Conservation (phyloP, 2,113 vertebrate genomes). For the Syrmaticus mikado region DNA sequence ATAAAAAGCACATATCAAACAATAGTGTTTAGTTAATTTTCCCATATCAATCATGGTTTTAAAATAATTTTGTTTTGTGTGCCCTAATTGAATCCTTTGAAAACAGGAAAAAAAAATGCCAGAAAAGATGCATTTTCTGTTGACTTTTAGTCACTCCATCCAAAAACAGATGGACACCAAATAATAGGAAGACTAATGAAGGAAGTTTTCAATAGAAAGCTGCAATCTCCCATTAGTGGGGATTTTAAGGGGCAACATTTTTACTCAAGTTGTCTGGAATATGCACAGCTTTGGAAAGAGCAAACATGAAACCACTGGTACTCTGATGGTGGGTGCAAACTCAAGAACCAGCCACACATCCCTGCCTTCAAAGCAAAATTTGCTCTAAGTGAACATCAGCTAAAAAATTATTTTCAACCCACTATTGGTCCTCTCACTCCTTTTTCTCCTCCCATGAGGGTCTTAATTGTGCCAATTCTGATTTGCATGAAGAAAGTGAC, state of each 20-base stretch:
- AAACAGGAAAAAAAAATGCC: background rate
- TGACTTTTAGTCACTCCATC: slow-evolving; percentile 38
- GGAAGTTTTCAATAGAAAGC: background rate
- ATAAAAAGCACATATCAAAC: slow-evolving; percentile 24
- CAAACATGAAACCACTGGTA: background rate
- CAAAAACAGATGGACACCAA: background rate
- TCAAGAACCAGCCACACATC: background rate
- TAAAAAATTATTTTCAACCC: background rate
- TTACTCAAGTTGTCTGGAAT: background rate
- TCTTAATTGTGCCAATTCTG: background rate
- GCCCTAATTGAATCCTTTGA: slow-evolving; percentile 43
- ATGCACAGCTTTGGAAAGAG: background rate
- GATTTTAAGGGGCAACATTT: background rate
- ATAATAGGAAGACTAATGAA: background rate
- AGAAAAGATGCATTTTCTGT: background rate
- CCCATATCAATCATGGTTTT: slow-evolving; percentile 22
- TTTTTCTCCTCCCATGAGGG: background rate
- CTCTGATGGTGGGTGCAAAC: background rate
- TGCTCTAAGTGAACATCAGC: background rate
- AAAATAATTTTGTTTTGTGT: slow-evolving; percentile 26
- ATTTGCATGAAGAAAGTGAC: background rate
- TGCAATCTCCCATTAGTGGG: background rate
- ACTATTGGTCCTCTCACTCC: background rate
- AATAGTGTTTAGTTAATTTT: slow-evolving; percentile 23
- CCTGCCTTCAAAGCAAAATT: background rate